Conservation (phyloP, 2,888 invertebrate species). For the Escarpia spicata region DNA sequence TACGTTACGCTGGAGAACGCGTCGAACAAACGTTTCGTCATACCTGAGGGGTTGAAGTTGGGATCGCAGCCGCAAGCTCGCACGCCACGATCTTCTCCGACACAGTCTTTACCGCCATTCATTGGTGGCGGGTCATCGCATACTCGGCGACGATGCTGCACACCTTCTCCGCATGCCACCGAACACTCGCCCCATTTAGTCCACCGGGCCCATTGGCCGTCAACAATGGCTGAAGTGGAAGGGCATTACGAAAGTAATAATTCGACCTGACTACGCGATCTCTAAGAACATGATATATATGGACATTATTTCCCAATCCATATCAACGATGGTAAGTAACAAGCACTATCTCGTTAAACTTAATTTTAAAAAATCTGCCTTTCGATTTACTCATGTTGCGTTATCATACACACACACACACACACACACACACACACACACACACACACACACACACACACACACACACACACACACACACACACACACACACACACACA, state of each 20-base stretch:
- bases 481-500: no score
- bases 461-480: no score
- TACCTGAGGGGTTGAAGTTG: constrained; percentile 22
- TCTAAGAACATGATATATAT: no score
- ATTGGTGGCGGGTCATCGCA: constrained; percentile 74
- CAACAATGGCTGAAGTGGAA: constrained; percentile 65
- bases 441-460: no score
- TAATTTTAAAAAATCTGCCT: no score
- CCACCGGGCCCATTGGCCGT: constrained; percentile 86
- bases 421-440: no score
- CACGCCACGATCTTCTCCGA: constrained; percentile 69
- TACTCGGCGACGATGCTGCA: constrained; percentile 73
- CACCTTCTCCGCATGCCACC: constrained; percentile 80
- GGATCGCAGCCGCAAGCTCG: constrained; percentile 67
- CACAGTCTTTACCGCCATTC: constrained; percentile 80
- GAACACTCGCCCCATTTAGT: constrained; percentile 93
- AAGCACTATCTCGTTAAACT: no score
- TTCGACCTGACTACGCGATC: no score
- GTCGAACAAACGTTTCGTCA: background rate
- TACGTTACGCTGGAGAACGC: background rate
- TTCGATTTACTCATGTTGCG: no score
- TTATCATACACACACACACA: no score
- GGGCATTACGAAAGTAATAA: background rate
- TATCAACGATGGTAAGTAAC: no score
- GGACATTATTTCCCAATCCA: no score